Conservation (phyloP, 2,113 vertebrate species). For the Thalassoma bifasciatum region DNA sequence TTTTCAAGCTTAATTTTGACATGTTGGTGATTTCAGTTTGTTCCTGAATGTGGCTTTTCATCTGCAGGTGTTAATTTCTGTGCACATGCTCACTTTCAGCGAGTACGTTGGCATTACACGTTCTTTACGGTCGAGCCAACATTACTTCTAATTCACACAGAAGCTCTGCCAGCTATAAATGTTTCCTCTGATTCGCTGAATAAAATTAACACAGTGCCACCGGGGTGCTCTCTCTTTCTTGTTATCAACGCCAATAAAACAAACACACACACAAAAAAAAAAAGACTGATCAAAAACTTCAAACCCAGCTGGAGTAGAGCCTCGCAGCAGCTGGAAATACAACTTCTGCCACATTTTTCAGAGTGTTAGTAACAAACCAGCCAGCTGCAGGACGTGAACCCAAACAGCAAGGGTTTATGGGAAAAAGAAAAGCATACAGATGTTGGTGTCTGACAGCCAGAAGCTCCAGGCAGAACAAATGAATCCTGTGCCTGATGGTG, state of each 20-base stretch:
- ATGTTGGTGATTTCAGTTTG: no score
- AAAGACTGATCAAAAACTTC: conserved; percentile 10
- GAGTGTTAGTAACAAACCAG: not conserved
- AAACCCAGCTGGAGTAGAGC: conserved; percentile 7
- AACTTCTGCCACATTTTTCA: not conserved
- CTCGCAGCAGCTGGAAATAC: no score
- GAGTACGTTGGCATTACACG: not conserved
- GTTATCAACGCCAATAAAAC: conserved; percentile 7
- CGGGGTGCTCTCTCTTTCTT: not conserved
- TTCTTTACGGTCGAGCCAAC: conserved; percentile 21
- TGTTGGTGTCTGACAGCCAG: conserved; percentile 14
- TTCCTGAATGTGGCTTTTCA: not conserved
- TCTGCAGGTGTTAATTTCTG: conserved; percentile 34
- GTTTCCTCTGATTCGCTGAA: conserved; percentile 16
- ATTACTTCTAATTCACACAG: conserved; percentile 12
- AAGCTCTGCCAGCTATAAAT: not conserved
- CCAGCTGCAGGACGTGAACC: not conserved
- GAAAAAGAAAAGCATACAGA: conserved; percentile 14
- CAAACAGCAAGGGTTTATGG: not conserved
- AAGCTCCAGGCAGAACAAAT: conserved; percentile 2
- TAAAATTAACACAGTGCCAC: conserved; percentile 18
- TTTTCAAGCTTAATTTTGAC: no score
- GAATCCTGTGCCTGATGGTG: not conserved
- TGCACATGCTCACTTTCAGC: conserved; percentile 3
- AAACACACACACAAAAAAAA: no score